phyloP scores from a whole-genome alignment of 2,888 invertebrate species.

The Zygaena filipendulae region DNA sequence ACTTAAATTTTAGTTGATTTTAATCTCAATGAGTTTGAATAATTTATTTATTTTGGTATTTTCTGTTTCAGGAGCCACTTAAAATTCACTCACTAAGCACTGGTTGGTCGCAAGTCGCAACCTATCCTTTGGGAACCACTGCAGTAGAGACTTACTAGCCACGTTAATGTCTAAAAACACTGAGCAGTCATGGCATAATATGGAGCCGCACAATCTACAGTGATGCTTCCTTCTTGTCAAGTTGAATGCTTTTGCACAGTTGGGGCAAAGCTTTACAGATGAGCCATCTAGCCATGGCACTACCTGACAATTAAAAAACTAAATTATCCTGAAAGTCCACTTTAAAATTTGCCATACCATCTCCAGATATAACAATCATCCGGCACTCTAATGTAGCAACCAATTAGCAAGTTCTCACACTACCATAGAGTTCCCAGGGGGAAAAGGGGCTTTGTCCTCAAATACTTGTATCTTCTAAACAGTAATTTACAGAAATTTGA shows the following conservation, averaged over 20 bases:
- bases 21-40: background rate
- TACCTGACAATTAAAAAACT: conserved; percentile 35
- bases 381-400: no score
- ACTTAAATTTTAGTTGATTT: conserved; percentile 3
- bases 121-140: no score
- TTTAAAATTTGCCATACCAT: no score
- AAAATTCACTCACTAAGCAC: no score
- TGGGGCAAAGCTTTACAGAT: conserved; percentile 89
- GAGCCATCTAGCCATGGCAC: conserved; percentile 96
- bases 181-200: conserved; percentile 94
- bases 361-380: no score
- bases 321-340: background rate
- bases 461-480: no score
- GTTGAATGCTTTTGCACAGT: conserved; percentile 90
- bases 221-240: conserved; percentile 93
- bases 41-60: conserved; percentile 1
- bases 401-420: no score
- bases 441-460: no score
- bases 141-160: conserved; percentile 83
- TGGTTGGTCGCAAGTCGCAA: no score
- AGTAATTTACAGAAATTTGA: no score
- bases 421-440: no score
- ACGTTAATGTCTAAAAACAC: conserved; percentile 81
- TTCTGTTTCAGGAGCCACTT: no score
- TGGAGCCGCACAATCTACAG: conserved; percentile 93